Percentiles rank a stretch among this genome's conserved stretches.
Conservation (phyloP, 2,888 invertebrate species). For the Pristionchus fissidentatus region DNA sequence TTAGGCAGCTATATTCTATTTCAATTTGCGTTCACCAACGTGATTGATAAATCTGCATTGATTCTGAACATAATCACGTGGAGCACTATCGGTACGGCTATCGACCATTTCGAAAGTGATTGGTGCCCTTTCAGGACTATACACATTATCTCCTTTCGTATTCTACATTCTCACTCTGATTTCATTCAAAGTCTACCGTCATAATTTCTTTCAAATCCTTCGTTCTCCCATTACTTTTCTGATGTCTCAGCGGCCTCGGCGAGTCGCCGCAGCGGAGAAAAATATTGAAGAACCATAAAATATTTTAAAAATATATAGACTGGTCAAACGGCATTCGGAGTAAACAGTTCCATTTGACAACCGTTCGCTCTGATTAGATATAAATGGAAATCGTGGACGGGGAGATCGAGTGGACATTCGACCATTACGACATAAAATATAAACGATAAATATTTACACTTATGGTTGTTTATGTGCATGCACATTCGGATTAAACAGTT, state of each 20-base stretch:
- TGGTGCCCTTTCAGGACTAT: not conserved
- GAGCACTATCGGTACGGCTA: not conserved
- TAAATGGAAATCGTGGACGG: not conserved
- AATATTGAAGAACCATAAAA: too few relatives aligned
- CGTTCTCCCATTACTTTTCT: not conserved
- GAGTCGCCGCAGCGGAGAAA: too few relatives aligned
- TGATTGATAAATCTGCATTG: not conserved
- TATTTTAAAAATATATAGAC: too few relatives aligned
- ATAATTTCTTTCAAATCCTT: not conserved
- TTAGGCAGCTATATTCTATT: not conserved
- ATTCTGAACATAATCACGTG: not conserved
- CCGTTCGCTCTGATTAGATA: too few relatives aligned
- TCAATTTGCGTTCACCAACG: not conserved
- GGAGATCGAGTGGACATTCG: not conserved
- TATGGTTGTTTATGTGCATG: too few relatives aligned
- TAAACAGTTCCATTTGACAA: too few relatives aligned
- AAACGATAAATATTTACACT: too few relatives aligned
- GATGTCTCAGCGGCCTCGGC: not conserved
- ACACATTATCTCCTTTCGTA: not conserved
- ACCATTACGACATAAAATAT: too few relatives aligned
- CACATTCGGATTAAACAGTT: too few relatives aligned
- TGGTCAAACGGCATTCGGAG: too few relatives aligned
- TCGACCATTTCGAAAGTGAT: not conserved
- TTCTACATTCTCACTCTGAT: not conserved
- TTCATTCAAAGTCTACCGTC: constrained; percentile 6